Evolutionary conservation across 2,888 invertebrate species (phyloP).

Genomic region (Nomada goodeniana): DNA sequence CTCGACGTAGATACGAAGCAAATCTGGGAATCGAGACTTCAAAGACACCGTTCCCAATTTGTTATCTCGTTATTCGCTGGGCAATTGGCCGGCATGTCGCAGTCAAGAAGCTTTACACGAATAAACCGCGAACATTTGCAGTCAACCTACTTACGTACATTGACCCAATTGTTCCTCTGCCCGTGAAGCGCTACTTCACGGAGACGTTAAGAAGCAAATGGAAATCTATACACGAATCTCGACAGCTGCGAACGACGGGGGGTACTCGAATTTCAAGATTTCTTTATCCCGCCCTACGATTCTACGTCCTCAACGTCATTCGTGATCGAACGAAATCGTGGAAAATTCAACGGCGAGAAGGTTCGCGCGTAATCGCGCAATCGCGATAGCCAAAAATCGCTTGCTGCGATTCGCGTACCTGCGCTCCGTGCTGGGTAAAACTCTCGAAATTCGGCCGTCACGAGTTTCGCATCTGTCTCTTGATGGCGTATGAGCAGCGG

Average conservation of each 20-base stretch:
- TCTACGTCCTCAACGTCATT: too few relatives aligned
- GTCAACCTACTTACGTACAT: slow-evolving; percentile 10
- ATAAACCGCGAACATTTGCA: slow-evolving; percentile 10
- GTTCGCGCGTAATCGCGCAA: slow-evolving; percentile 40
- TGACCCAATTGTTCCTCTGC: slow-evolving; percentile 22
- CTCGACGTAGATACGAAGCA: background rate
- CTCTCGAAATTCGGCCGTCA: slow-evolving; percentile 53
- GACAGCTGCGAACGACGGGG: background rate
- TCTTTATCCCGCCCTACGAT: background rate
- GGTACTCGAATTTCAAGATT: slow-evolving; percentile 1
- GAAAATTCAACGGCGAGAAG: background rate
- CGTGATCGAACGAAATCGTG: background rate
- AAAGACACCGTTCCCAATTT: slow-evolving; percentile 37
- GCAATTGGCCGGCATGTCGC: slow-evolving; percentile 20
- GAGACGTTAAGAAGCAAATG: background rate
- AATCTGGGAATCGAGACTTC: background rate
- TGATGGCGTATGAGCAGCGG: slow-evolving; percentile 32
- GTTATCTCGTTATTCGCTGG: slow-evolving; percentile 29
- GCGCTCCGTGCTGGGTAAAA: slow-evolving; percentile 21
- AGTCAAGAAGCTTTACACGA: slow-evolving; percentile 21
- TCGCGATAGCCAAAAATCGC: slow-evolving; percentile 12
- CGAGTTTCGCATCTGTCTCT: slow-evolving; percentile 39
- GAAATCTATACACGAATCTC: background rate
- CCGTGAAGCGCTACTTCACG: background rate
- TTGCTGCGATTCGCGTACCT: slow-evolving; percentile 2